These are phyloP conservation scores for Oncorhynchus kisutch DNA, from an alignment of 2,113 vertebrate genomes.

Conservation along the genomic window DNA sequence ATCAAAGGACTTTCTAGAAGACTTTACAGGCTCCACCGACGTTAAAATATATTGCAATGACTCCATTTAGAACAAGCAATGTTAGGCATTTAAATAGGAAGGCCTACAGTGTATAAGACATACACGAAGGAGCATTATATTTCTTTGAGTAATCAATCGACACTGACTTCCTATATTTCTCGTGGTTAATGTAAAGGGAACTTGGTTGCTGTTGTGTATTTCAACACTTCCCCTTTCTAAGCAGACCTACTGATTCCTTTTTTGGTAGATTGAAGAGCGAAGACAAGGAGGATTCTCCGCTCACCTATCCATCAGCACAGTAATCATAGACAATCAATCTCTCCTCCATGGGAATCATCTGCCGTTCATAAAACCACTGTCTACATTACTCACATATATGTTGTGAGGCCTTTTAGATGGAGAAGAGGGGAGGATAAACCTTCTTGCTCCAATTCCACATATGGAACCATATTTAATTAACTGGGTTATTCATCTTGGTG, in stretches of 20 bases:
- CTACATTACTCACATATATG: not conserved
- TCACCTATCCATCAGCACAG: not conserved
- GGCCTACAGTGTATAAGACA: too few species aligned
- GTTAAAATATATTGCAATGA: too few species aligned
- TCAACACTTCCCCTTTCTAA: not conserved
- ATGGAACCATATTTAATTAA: not conserved
- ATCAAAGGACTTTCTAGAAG: constrained; percentile 16
- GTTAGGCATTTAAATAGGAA: not conserved
- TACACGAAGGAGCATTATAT: not conserved
- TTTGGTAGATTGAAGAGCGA: too few species aligned
- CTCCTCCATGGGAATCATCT: constrained; percentile 3
- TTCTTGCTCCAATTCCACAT: not conserved
- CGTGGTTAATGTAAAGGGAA: not conserved
- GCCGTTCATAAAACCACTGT: not conserved
- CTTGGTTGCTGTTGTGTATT: not conserved
- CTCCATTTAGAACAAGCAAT: too few species aligned
- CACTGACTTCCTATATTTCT: not conserved
- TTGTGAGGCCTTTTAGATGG: not conserved
- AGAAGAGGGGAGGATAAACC: not conserved
- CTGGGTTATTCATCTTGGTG: not conserved
- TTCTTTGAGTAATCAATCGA: not conserved
- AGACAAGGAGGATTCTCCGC: too few species aligned
- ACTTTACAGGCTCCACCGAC: too few species aligned
- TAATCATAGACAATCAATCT: not conserved
- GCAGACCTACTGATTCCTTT: not conserved